Conservation (phyloP, 2,888 invertebrate genomes). For the Himalopsyche anomala region DNA sequence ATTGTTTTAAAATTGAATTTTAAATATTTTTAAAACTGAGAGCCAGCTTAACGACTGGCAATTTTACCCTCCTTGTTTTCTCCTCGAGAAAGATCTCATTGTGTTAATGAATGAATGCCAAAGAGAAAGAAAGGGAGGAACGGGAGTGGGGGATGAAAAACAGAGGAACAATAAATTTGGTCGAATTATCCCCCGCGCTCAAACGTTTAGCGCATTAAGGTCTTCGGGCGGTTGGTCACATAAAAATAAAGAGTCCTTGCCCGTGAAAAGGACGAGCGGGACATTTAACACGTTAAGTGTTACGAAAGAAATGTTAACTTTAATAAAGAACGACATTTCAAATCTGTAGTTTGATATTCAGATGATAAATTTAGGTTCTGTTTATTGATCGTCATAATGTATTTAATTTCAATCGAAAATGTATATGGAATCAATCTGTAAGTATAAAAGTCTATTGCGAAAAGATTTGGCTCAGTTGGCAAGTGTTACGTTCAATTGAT, state of each 20-base stretch:
- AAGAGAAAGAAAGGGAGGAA: constrained; percentile 9
- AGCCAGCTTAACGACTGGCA: constrained; percentile 10
- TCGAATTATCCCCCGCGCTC: constrained; percentile 51
- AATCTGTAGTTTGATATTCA: too few relatives aligned
- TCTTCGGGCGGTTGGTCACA: constrained; percentile 38
- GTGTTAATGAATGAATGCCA: constrained; percentile 30
- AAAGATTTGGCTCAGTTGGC: too few relatives aligned
- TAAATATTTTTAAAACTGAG: not conserved
- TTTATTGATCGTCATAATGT: too few relatives aligned
- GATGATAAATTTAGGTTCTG: too few relatives aligned
- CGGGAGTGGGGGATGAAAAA: not conserved
- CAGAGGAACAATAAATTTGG: constrained; percentile 51
- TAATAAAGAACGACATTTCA: not conserved
- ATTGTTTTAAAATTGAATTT: constrained; percentile 9
- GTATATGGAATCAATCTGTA: too few relatives aligned
- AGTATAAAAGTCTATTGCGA: too few relatives aligned
- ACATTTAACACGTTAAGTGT: not conserved
- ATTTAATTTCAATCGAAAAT: too few relatives aligned
- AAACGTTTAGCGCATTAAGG: constrained; percentile 53
- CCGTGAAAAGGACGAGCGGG: constrained; percentile 14
- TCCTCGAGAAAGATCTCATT: not conserved
- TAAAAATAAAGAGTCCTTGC: constrained; percentile 36
- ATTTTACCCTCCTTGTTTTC: not conserved
- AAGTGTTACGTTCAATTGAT: too few relatives aligned
- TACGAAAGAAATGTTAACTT: not conserved